These are phyloP conservation scores for Morpho deidamia DNA, from an alignment of 2,888 invertebrate genomes.

Conservation along the genomic window DNA sequence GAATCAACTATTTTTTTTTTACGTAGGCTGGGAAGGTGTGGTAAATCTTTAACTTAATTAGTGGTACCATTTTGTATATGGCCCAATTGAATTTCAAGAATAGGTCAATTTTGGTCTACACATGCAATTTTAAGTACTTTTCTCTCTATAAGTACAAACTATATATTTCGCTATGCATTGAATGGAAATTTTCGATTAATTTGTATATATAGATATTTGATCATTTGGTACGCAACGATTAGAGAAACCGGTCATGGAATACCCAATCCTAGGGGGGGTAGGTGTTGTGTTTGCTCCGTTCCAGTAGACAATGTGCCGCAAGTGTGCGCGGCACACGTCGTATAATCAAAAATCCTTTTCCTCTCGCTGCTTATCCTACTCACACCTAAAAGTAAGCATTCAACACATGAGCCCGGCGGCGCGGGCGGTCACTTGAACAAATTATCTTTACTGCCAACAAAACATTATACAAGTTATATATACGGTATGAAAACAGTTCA, in stretches of 20 bases:
- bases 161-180: no score
- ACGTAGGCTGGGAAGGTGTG: no score
- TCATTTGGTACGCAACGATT: not conserved
- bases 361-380: slow-evolving; percentile 66
- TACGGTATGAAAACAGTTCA: slow-evolving; percentile 18
- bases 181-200: no score
- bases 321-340: slow-evolving; percentile 61
- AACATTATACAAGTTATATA: slow-evolving; percentile 35
- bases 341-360: slow-evolving; percentile 86
- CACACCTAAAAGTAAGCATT: slow-evolving; percentile 76
- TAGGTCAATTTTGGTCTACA: no score
- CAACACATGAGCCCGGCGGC: slow-evolving; percentile 53
- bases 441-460: slow-evolving; percentile 62
- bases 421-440: slow-evolving; percentile 69
- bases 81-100: no score
- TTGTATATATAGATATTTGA: no score
- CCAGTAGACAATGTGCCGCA: slow-evolving; percentile 65
- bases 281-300: slow-evolving; percentile 68
- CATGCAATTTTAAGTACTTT: no score
- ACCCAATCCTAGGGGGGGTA: no score
- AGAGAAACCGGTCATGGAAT: slow-evolving; percentile 42
- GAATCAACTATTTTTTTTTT: no score
- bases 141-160: no score
- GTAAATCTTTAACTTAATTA: no score
- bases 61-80: no score